These are phyloP conservation scores for Oikopleura vanhoeffeni DNA, from an alignment of 23 tunicate genomes.

Conservation along the genomic window DNA sequence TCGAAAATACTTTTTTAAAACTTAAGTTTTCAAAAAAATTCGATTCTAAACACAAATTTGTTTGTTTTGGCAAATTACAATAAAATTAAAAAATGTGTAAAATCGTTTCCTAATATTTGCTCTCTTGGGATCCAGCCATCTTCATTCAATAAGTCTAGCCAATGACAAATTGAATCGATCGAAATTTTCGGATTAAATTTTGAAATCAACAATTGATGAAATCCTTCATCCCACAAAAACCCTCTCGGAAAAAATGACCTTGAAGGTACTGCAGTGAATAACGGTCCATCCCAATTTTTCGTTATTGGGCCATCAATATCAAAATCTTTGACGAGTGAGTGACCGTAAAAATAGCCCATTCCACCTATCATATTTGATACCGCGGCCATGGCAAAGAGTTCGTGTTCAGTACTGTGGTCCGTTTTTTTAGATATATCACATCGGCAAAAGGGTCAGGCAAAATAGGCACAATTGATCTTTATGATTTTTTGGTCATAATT, in stretches of 20 bases:
- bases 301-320: constrained; percentile 28
- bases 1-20: not conserved
- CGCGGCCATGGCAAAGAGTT: constrained; percentile 65
- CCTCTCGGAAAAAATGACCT: constrained; percentile 96
- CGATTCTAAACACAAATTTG: too few relatives aligned
- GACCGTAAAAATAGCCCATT: constrained; percentile 77
- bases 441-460: too few relatives aligned
- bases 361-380: constrained; percentile 93
- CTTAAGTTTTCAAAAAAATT: too few relatives aligned
- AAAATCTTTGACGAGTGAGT: constrained; percentile 45
- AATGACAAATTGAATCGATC: constrained; percentile 35
- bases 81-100: constrained; percentile 38
- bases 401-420: constrained; percentile 30
- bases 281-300: constrained; percentile 37
- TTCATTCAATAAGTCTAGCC: constrained; percentile 47
- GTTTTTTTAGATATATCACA: too few relatives aligned
- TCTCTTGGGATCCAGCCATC: constrained; percentile 99
- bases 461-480: too few relatives aligned
- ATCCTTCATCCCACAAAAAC: constrained; percentile 98
- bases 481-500: too few relatives aligned
- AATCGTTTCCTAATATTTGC: constrained; percentile 75
- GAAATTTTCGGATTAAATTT: constrained; percentile 58
- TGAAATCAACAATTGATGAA: constrained; percentile 67
- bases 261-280: constrained; percentile 84
- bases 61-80: not conserved